Evolutionary conservation across 2,113 vertebrate species (phyloP).

Genomic region (Pantherophis guttatus): DNA sequence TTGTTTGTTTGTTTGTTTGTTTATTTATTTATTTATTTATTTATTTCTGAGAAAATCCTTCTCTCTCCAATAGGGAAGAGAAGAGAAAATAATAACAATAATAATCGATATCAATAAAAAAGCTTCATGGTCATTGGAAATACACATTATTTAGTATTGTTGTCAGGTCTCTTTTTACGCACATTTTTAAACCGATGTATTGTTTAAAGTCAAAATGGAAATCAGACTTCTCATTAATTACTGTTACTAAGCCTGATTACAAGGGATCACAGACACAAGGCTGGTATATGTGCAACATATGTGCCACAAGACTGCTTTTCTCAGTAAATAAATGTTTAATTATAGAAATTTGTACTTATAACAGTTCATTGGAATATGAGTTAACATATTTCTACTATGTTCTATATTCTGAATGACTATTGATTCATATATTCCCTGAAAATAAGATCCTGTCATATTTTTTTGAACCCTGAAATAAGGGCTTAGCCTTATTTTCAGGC

Average conservation of each 20-base stretch:
- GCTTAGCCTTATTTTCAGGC: too few species aligned
- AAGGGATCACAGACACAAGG: not conserved
- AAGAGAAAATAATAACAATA: not conserved
- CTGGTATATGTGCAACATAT: not conserved
- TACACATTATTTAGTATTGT: not conserved
- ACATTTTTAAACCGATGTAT: not conserved
- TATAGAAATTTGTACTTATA: conserved; percentile 24
- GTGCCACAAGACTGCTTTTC: not conserved
- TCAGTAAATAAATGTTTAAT: not conserved
- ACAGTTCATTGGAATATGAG: conserved; percentile 2
- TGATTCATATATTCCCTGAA: not conserved
- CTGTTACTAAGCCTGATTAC: not conserved
- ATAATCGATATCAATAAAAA: not conserved
- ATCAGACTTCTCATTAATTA: not conserved
- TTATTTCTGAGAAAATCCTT: not conserved
- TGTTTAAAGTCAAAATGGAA: not conserved
- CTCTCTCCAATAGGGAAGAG: not conserved
- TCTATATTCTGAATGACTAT: not conserved
- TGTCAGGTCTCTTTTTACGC: not conserved
- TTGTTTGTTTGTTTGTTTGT: too few species aligned
- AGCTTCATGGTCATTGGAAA: not conserved
- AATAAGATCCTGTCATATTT: too few species aligned
- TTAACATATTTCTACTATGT: not conserved
- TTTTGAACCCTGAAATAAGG: too few species aligned
- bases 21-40: too few species aligned